These are phyloP conservation scores for Cercopithecus mitis DNA, from an alignment of 2,797 vertebrate species.

Conservation along the genomic window DNA sequence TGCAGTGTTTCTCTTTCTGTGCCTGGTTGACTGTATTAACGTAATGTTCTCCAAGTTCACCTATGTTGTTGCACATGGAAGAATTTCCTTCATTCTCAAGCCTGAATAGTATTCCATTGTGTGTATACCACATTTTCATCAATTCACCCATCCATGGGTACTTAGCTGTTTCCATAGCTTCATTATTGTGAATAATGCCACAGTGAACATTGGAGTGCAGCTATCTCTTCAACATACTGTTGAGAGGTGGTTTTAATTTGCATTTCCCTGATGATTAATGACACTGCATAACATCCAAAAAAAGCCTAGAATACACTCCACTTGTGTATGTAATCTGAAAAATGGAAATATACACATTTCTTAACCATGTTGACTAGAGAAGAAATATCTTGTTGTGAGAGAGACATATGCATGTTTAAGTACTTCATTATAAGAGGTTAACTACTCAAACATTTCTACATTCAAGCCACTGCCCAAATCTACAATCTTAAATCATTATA, in stretches of 20 bases:
- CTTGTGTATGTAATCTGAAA: not conserved
- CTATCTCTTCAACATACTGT: not conserved
- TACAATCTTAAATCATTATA: not conserved
- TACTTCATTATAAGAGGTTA: not conserved
- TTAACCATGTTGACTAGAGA: not conserved
- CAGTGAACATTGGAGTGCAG: not conserved
- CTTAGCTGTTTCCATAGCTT: not conserved
- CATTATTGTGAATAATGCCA: not conserved
- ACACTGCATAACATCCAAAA: not conserved
- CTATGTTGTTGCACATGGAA: accelerated
- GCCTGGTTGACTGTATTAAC: not conserved
- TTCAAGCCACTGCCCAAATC: not conserved
- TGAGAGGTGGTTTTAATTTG: not conserved
- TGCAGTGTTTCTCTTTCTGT: not conserved
- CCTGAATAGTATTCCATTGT: not conserved
- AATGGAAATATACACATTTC: not conserved
- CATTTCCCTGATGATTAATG: not conserved
- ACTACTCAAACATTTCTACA: not conserved
- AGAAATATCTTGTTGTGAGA: not conserved
- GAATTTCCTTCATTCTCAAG: not conserved
- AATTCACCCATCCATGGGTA: not conserved
- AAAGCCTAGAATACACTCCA: not conserved
- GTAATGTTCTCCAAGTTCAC: not conserved
- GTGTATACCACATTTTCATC: not conserved
- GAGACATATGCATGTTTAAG: not conserved